phyloP scores from a whole-genome alignment of 92 coral and sea anemone species.

The Palythoa caribaeorum region DNA sequence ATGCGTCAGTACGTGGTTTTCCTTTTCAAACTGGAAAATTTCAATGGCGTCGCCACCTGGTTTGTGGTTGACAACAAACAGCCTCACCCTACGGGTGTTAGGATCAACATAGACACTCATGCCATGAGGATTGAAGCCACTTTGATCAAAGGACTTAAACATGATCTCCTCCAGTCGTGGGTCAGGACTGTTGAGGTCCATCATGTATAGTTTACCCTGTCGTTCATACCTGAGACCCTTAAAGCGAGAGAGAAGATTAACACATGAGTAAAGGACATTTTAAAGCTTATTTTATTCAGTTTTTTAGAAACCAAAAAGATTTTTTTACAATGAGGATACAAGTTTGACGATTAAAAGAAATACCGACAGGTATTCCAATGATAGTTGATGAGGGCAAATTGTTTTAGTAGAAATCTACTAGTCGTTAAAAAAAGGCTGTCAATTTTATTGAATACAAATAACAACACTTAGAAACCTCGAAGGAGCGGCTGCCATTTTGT shows the following conservation, averaged over 20 bases:
- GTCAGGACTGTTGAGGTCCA: constrained; percentile 49
- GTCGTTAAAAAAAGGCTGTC: no score
- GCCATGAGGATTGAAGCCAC: constrained; percentile 62
- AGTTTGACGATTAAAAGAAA: no score
- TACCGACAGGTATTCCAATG: no score
- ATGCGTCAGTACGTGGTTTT: constrained; percentile 36
- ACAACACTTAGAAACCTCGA: no score
- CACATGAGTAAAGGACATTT: not conserved
- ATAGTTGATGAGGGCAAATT: no score
- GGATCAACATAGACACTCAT: constrained; percentile 58
- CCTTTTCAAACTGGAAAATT: constrained; percentile 57
- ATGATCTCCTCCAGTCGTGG: constrained; percentile 35
- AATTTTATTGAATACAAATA: no score
- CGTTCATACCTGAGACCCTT: constrained; percentile 53
- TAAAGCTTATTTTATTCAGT: not conserved
- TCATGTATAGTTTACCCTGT: constrained; percentile 49
- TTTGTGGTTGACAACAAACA: constrained; percentile 66
- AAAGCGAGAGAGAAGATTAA: not conserved
- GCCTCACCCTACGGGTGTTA: constrained; percentile 34
- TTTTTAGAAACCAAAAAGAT: no score
- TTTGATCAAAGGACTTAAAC: constrained; percentile 45
- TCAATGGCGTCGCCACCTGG: constrained; percentile 36
- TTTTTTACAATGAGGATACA: no score
- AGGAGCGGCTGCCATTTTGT: no score
- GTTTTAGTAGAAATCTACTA: no score